Conservation (phyloP, 2,888 invertebrate genomes). For the Athrips mouffetella region DNA sequence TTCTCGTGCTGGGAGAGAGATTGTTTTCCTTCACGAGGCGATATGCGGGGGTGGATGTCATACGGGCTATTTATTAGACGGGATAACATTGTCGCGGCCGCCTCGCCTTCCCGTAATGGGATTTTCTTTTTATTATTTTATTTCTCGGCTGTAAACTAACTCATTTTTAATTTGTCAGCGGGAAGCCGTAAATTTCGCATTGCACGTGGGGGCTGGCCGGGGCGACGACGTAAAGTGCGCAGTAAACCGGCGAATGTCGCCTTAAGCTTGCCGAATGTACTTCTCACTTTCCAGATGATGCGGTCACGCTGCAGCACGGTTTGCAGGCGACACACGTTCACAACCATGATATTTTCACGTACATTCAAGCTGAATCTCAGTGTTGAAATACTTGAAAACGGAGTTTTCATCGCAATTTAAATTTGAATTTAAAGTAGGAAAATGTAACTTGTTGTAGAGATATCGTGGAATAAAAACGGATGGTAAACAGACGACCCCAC, state of each 20-base stretch:
- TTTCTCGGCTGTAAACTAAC: slow-evolving; percentile 67
- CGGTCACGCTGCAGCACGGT: slow-evolving; percentile 38
- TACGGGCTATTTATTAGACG: slow-evolving; percentile 68
- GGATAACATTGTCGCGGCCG: slow-evolving; percentile 67
- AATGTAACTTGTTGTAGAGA: neutral
- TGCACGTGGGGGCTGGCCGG: slow-evolving; percentile 41
- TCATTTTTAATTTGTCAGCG: slow-evolving; percentile 73
- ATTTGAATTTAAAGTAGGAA: neutral
- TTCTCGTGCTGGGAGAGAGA: slow-evolving; percentile 56
- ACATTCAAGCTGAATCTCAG: neutral
- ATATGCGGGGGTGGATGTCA: slow-evolving; percentile 58
- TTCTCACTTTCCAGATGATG: slow-evolving; percentile 34
- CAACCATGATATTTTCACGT: neutral
- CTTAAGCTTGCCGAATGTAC: slow-evolving; percentile 41
- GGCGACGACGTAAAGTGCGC: slow-evolving; percentile 52
- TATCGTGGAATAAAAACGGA: neutral
- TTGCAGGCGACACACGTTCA: slow-evolving; percentile 9
- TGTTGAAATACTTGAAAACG: neutral
- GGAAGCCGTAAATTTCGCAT: slow-evolving; percentile 61
- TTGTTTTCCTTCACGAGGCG: slow-evolving; percentile 60
- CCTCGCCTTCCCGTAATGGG: slow-evolving; percentile 58
- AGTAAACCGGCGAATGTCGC: slow-evolving; percentile 52
- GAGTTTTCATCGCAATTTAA: neutral
- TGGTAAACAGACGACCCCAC: slow-evolving; percentile 4
- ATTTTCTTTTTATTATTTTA: slow-evolving; percentile 67